Percentiles rank a stretch among this genome's conserved stretches.
Evolutionary conservation across 2,888 invertebrate genomes (phyloP).

Genomic region (Strigamia maritima): DNA sequence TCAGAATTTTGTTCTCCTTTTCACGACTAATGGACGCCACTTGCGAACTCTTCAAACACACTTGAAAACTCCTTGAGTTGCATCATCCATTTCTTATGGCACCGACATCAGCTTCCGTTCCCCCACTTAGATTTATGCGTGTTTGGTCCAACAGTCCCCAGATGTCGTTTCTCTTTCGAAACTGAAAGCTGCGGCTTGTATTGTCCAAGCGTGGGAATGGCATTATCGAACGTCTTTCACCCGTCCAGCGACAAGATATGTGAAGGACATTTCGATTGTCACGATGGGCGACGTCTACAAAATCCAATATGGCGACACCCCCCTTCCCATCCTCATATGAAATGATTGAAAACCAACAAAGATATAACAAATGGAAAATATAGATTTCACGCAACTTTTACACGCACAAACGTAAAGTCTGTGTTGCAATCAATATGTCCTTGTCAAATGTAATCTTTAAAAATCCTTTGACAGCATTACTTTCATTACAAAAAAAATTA

Average conservation of each 20-base stretch:
- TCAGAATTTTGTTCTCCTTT: neutral
- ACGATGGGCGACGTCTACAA: conserved; percentile 1
- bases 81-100: conserved; percentile 1
- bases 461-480: neutral
- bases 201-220: conserved; percentile 9
- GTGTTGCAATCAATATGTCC: neutral
- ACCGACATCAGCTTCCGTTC: conserved; percentile 4
- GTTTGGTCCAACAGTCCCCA: conserved; percentile 15
- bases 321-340: neutral
- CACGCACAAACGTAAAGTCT: neutral
- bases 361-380: conserved; percentile 15
- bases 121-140: conserved; percentile 10
- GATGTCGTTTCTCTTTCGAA: conserved; percentile 15
- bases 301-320: conserved; percentile 1
- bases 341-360: conserved; percentile 15
- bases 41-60: neutral
- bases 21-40: neutral
- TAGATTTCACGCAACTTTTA: neutral
- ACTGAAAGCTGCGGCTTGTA: conserved; percentile 15
- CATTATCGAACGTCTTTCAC: conserved; percentile 15
- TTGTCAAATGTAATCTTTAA: neutral
- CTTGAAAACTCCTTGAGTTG: neutral
- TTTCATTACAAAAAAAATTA: neutral
- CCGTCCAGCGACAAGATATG: conserved; percentile 15
- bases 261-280: conserved; percentile 15